Evolutionary conservation across 1,140 invertebrate genomes (phyloP).

Genomic region (Drosophila lowei): DNA sequence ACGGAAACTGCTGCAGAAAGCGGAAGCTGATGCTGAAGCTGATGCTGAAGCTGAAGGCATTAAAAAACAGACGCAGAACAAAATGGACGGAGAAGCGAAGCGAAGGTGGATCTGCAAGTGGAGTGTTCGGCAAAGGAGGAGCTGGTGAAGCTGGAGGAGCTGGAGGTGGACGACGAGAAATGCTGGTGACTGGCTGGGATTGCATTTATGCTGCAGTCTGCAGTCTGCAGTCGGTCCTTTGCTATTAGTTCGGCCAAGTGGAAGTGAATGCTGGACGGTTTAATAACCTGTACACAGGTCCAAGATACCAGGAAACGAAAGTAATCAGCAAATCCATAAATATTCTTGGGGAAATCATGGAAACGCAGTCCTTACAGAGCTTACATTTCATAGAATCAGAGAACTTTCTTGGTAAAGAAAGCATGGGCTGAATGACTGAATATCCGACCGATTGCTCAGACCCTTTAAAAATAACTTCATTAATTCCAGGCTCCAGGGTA

Average conservation of each 20-base stretch:
- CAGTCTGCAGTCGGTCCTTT: not conserved
- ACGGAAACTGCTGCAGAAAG: conserved; percentile 26
- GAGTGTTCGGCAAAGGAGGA: no score
- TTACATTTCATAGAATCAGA: no score
- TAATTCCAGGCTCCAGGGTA: conserved; percentile 6
- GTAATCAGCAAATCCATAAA: no score
- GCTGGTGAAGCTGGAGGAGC: no score
- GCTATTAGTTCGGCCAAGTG: not conserved
- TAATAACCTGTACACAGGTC: no score
- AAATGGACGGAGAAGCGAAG: conserved; percentile 8
- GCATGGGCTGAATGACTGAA: no score
- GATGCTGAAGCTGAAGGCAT: conserved; percentile 9
- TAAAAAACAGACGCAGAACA: conserved; percentile 31
- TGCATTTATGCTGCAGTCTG: conserved; percentile 13
- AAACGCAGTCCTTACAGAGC: no score
- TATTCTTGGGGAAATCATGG: no score
- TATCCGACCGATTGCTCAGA: no score
- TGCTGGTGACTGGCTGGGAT: conserved; percentile 42
- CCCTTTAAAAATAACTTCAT: no score
- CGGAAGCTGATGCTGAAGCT: conserved; percentile 12
- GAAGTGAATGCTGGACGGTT: not conserved
- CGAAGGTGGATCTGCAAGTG: not conserved
- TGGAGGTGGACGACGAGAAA: conserved; percentile 14
- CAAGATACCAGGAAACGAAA: no score
- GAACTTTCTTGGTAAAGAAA: no score